These are phyloP conservation scores for Protaetia brevitarsis DNA, from an alignment of 1,140 invertebrate species.

Conservation along the genomic window DNA sequence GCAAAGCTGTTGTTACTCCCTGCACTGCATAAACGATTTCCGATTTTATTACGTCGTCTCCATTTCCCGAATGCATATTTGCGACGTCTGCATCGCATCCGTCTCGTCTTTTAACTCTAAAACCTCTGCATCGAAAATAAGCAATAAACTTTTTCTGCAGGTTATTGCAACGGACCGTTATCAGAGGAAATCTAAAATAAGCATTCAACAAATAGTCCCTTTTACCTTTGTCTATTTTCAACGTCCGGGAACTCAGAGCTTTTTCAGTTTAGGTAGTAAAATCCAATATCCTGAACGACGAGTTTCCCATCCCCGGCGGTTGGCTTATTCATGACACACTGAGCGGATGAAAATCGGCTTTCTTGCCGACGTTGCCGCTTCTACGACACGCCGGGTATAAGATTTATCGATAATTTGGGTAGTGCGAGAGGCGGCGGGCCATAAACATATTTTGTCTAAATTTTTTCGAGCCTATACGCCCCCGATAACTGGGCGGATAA, in stretches of 20 bases:
- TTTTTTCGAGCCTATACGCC: not conserved
- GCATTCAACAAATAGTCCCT: constrained; percentile 9
- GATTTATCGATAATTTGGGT: constrained; percentile 20
- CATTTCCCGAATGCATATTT: too few species aligned
- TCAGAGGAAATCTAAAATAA: constrained; percentile 21
- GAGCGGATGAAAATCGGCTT: constrained; percentile 4
- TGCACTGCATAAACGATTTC: too few species aligned
- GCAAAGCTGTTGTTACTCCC: too few species aligned
- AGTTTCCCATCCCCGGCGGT: constrained; percentile 12
- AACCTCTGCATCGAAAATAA: constrained; percentile 15
- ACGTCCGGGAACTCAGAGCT: constrained; percentile 1
- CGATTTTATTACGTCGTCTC: too few species aligned
- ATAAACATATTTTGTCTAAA: constrained; percentile 13
- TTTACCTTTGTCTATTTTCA: constrained; percentile 17
- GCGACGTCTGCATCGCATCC: too few species aligned
- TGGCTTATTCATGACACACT: constrained; percentile 6
- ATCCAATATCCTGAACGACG: constrained; percentile 19
- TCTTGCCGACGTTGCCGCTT: not conserved
- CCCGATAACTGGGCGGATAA: constrained; percentile 1
- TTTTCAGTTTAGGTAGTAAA: constrained; percentile 6
- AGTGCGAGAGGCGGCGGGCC: not conserved
- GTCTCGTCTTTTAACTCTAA: not conserved
- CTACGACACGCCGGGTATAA: not conserved
- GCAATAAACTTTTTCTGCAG: constrained; percentile 5
- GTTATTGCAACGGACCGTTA: constrained; percentile 4